These are phyloP conservation scores for Naso thynnoides DNA, from an alignment of 2,797 vertebrate genomes.

Conservation along the genomic window DNA sequence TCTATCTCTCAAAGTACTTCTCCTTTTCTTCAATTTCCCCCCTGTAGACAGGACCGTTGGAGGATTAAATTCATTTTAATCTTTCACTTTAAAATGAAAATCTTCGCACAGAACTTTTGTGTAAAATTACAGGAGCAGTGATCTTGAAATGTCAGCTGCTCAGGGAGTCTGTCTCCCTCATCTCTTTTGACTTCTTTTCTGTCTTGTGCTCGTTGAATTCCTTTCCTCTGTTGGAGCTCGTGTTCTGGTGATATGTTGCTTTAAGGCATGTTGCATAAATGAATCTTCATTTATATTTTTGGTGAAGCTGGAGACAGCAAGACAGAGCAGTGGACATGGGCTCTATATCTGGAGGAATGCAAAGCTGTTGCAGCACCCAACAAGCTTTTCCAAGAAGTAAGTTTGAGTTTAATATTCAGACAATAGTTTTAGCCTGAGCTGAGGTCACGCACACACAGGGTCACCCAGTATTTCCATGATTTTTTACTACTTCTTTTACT, in stretches of 20 bases:
- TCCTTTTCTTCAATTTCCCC: background rate
- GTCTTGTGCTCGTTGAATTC: background rate
- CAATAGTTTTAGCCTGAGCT: background rate
- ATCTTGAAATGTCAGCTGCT: background rate
- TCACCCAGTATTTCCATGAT: background rate
- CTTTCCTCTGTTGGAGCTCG: background rate
- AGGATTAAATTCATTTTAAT: background rate
- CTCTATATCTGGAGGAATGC: conserved; percentile 92
- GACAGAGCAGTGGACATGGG: conserved; percentile 94
- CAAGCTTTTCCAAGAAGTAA: conserved; percentile 95
- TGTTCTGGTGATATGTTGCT: background rate
- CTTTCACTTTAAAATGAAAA: background rate
- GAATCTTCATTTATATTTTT: conserved; percentile 30
- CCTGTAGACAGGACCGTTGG: background rate
- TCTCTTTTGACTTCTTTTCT: background rate
- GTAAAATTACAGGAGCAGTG: background rate
- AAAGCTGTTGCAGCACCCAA: conserved; percentile 91
- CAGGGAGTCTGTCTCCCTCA: background rate
- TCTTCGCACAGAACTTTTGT: background rate
- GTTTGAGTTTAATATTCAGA: conserved; percentile 22
- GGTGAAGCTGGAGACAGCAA: conserved; percentile 87
- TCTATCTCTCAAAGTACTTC: background rate
- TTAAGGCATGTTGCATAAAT: background rate
- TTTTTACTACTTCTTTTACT: conserved; percentile 17
- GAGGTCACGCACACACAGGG: background rate